These are phyloP conservation scores for Apeltes quadracus DNA, from an alignment of 2,113 vertebrate species.

Conservation along the genomic window DNA sequence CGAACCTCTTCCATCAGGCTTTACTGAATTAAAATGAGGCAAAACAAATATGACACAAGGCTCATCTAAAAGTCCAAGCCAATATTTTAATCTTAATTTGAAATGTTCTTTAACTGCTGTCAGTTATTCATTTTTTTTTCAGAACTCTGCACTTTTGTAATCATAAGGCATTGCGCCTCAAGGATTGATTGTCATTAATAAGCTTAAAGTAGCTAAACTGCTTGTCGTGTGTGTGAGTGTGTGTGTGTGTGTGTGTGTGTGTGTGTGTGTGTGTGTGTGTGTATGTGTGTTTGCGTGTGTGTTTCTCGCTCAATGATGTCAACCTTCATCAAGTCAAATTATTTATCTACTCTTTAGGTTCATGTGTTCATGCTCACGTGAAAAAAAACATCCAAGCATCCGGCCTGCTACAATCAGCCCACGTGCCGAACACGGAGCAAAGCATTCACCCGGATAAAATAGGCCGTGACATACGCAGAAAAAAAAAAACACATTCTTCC, in stretches of 20 bases:
- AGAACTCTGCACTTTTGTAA: not conserved
- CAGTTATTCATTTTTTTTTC: not conserved
- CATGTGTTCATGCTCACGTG: too few relatives aligned
- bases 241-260: not conserved
- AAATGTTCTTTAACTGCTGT: not conserved
- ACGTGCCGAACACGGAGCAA: not conserved
- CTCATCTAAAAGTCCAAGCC: not conserved
- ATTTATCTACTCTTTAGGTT: constrained; percentile 23
- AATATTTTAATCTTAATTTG: not conserved
- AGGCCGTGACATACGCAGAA: not conserved
- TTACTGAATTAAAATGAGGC: not conserved
- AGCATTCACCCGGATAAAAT: not conserved
- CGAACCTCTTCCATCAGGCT: too few relatives aligned
- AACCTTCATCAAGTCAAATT: constrained; percentile 44
- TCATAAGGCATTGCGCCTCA: not conserved
- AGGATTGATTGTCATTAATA: not conserved
- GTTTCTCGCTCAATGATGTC: constrained; percentile 39
- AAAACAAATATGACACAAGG: not conserved
- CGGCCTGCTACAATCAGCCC: not conserved
- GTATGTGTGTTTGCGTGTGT: constrained; percentile 6
- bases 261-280: constrained; percentile 15
- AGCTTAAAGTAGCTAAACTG: constrained; percentile 51
- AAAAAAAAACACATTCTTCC: too few relatives aligned
- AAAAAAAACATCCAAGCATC: too few relatives aligned
- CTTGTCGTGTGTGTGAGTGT: not conserved